These are phyloP conservation scores for Homarus gammarus DNA, from an alignment of 2,888 invertebrate species.

Conservation along the genomic window DNA sequence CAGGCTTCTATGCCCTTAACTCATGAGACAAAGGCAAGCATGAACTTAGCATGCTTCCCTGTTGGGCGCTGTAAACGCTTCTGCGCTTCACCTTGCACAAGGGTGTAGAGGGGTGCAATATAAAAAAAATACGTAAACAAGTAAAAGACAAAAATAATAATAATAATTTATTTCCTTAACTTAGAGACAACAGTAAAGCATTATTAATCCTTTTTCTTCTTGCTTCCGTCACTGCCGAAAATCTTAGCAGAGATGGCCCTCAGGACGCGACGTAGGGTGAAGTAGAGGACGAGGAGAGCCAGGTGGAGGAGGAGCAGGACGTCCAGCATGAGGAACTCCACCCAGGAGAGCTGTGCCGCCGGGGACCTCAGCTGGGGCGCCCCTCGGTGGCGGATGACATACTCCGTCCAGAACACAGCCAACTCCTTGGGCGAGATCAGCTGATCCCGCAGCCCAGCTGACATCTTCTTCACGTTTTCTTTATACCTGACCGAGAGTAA, in stretches of 20 bases:
- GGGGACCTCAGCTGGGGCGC: slow-evolving; percentile 45
- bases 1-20: too few species aligned
- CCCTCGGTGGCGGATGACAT: slow-evolving; percentile 49
- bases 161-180: too few species aligned
- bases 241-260: neutral
- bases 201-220: neutral
- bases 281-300: neutral
- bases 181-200: too few species aligned
- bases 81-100: too few species aligned
- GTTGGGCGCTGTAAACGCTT: too few species aligned
- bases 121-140: too few species aligned
- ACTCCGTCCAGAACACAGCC: slow-evolving; percentile 64
- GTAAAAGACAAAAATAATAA: too few species aligned
- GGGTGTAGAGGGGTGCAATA: too few species aligned
- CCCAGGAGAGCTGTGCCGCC: slow-evolving; percentile 44
- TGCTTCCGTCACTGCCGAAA: neutral
- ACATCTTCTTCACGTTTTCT: slow-evolving; percentile 21
- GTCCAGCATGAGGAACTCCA: slow-evolving; percentile 13
- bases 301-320: neutral
- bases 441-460: slow-evolving; percentile 44
- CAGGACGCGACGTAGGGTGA: neutral
- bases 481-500: slow-evolving; percentile 10
- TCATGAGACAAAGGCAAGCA: too few species aligned
- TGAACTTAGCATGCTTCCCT: too few species aligned
- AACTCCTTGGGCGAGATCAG: slow-evolving; percentile 41